Evolutionary conservation across 2,113 vertebrate species (phyloP).

Genomic region (Ptyas mucosa): DNA sequence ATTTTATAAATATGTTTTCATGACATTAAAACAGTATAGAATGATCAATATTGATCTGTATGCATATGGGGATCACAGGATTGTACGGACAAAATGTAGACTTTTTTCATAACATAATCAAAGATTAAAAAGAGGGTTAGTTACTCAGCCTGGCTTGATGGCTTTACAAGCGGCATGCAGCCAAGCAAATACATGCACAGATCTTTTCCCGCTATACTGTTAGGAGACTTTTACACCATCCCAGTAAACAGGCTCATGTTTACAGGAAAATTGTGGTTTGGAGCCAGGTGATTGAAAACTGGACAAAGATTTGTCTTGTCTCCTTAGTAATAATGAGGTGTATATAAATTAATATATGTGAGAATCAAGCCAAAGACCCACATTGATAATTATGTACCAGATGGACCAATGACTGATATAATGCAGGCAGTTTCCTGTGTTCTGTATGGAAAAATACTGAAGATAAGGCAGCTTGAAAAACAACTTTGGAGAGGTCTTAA

Average conservation of each 20-base stretch:
- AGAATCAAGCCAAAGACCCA: neutral
- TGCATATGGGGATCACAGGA: neutral
- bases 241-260: neutral
- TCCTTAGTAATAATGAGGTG: neutral
- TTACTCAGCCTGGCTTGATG: neutral
- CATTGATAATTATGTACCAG: neutral
- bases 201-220: neutral
- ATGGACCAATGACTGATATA: neutral
- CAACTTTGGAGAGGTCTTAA: neutral
- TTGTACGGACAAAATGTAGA: neutral
- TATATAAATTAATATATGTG: neutral
- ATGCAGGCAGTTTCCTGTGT: neutral
- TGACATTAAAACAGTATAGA: slow-evolving; percentile 5
- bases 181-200: neutral
- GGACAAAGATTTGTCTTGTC: neutral
- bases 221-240: neutral
- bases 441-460: neutral
- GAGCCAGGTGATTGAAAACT: neutral
- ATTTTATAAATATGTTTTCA: neutral
- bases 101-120: neutral
- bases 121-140: neutral
- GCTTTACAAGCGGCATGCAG: neutral
- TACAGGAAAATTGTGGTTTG: neutral
- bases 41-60: neutral
- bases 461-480: neutral